Conservation (phyloP, 2,797 vertebrate genomes). For the Dendrocincla tyrannina region DNA sequence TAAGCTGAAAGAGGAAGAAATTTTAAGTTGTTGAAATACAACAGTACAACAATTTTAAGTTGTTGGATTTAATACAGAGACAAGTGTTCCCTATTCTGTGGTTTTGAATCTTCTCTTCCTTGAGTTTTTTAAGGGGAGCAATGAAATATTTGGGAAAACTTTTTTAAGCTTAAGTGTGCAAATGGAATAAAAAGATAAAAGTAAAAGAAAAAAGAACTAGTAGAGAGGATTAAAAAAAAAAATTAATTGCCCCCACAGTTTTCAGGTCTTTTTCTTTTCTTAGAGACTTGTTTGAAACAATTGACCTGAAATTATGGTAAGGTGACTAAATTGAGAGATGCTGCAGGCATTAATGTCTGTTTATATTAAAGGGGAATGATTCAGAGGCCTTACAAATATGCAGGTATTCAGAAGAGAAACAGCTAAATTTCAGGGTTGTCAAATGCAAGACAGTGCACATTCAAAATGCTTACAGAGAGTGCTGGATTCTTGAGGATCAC, state of each 20-base stretch:
- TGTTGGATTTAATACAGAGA: neutral
- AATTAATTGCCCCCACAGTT: neutral
- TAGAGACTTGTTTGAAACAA: neutral
- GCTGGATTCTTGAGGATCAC: neutral
- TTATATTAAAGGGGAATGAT: slow-evolving; percentile 1
- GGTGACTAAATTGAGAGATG: neutral
- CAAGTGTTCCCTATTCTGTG: neutral
- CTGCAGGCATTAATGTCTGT: neutral
- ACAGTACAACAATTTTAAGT: no score
- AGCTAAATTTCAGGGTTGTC: neutral
- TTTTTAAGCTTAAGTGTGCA: neutral
- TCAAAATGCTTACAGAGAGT: neutral
- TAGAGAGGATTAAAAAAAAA: neutral
- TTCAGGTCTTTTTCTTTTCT: neutral
- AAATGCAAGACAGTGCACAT: neutral
- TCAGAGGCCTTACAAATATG: slow-evolving; percentile 1
- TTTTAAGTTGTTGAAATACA: neutral
- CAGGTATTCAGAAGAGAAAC: neutral
- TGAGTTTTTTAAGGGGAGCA: neutral
- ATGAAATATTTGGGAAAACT: neutral
- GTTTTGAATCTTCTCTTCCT: neutral
- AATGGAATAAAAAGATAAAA: neutral
- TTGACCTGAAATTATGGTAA: neutral
- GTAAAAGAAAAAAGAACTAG: neutral
- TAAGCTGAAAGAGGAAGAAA: neutral